These are phyloP conservation scores for Hylomyscus alleni DNA, from an alignment of 2,797 vertebrate genomes.

Conservation along the genomic window DNA sequence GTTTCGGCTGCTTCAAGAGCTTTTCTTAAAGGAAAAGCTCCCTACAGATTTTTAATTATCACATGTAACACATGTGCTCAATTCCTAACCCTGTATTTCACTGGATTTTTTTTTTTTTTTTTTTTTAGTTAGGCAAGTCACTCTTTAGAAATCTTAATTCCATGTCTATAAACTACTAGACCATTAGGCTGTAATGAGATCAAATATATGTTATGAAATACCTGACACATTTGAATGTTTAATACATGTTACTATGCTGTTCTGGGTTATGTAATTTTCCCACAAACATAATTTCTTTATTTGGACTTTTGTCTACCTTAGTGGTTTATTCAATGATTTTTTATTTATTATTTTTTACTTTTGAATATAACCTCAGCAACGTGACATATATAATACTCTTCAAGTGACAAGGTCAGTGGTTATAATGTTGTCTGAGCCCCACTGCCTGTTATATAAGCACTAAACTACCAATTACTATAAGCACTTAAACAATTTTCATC, in stretches of 20 bases:
- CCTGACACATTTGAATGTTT: not conserved
- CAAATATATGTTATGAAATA: not conserved
- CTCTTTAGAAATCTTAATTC: not conserved
- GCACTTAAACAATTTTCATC: slow-evolving; percentile 35
- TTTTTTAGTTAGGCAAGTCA: not conserved
- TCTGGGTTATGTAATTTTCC: not conserved
- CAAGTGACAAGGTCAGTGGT: not conserved
- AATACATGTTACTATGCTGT: not conserved
- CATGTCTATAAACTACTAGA: slow-evolving; percentile 30
- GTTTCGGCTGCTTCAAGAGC: no score
- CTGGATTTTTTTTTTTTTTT: not conserved
- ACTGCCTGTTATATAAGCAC: not conserved
- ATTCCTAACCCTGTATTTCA: slow-evolving; percentile 10
- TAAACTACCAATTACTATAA: slow-evolving; percentile 36
- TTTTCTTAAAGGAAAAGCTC: no score
- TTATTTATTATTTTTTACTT: slow-evolving; percentile 35
- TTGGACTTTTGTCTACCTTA: not conserved
- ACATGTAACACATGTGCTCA: not conserved
- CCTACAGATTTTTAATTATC: no score
- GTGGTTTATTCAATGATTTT: slow-evolving; percentile 3
- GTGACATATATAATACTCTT: not conserved
- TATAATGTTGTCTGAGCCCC: not conserved
- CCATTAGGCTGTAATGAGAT: not conserved
- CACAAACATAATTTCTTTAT: not conserved
- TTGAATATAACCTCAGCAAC: not conserved